Percentiles rank a stretch among this genome's conserved stretches.
Evolutionary conservation across 2,113 vertebrate genomes (phyloP).

Genomic region (Pipa parva): DNA sequence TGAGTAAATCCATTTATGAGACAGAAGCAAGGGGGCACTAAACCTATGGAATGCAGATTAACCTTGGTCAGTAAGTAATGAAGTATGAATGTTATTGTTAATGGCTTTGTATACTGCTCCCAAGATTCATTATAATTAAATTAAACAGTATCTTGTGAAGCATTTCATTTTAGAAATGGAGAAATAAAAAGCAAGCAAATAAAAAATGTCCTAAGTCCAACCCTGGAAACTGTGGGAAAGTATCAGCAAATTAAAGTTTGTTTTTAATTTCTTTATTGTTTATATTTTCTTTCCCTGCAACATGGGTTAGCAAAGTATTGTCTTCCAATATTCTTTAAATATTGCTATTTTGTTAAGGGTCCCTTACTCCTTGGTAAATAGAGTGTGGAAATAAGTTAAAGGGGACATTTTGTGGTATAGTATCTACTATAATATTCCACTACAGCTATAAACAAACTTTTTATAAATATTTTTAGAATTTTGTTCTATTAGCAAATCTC

Average conservation of each 20-base stretch:
- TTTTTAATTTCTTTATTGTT: background rate
- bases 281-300: no score
- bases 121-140: constrained; percentile 31
- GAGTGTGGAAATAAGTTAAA: no score
- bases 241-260: background rate
- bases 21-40: constrained; percentile 9
- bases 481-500: no score
- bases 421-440: no score
- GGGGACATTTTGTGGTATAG: no score
- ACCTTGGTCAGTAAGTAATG: constrained; percentile 32
- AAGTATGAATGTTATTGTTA: constrained; percentile 35
- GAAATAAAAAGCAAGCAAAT: background rate
- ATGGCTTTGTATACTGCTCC: constrained; percentile 27
- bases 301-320: no score
- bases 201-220: constrained; percentile 25
- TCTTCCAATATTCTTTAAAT: no score
- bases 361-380: no score
- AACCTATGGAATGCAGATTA: constrained; percentile 22
- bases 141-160: constrained; percentile 24
- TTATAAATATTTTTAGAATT: no score
- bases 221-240: background rate
- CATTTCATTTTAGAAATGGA: constrained; percentile 3
- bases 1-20: constrained; percentile 34
- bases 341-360: no score
- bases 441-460: no score